Percentiles rank a stretch among this genome's conserved stretches.
Conservation (phyloP, 2,888 invertebrate species). For the Hemaris fuciformis region DNA sequence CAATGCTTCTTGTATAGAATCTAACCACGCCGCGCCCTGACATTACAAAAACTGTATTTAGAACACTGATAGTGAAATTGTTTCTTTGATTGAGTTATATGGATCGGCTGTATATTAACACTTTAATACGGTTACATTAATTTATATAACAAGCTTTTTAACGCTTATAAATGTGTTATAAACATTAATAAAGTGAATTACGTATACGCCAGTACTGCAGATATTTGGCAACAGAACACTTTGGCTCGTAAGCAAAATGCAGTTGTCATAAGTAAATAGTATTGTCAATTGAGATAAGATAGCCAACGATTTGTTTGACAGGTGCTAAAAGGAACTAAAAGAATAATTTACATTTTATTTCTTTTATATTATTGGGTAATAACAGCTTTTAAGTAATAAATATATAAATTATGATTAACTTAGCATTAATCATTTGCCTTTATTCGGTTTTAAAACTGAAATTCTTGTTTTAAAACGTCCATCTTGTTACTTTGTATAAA, state of each 20-base stretch:
- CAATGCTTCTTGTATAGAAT: background rate
- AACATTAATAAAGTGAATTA: background rate
- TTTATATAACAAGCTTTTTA: conserved; percentile 13
- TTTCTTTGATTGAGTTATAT: conserved; percentile 36
- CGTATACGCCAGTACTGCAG: background rate
- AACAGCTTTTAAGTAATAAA: no score
- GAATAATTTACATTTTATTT: no score
- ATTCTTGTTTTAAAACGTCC: no score
- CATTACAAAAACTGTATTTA: conserved; percentile 23
- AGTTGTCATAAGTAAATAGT: background rate
- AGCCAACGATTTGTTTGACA: no score
- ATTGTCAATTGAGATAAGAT: no score
- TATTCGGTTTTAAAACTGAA: no score
- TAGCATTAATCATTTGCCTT: no score
- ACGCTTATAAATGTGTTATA: background rate
- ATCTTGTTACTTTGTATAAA: no score
- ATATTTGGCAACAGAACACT: background rate
- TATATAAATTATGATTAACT: no score
- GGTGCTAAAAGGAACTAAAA: no score
- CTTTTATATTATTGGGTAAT: no score
- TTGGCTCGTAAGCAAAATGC: background rate
- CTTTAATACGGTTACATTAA: conserved; percentile 32
- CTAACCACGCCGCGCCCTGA: background rate
- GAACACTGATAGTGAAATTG: conserved; percentile 32
- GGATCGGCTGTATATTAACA: conserved; percentile 30